Evolutionary conservation across 2,797 vertebrate species (phyloP).

Genomic region (Phalanger gymnotis): DNA sequence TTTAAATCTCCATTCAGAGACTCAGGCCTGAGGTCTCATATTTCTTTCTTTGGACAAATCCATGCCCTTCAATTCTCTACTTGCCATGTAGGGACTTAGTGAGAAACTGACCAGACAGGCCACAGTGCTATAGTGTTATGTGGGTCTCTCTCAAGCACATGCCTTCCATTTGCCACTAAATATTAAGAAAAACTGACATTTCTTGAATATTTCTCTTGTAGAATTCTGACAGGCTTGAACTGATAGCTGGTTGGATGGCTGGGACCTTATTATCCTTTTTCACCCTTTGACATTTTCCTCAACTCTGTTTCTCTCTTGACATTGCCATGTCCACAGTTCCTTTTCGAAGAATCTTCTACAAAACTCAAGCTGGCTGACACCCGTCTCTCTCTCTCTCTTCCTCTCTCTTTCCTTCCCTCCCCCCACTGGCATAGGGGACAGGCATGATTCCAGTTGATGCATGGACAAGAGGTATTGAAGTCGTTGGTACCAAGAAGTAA

Average conservation of each 20-base stretch:
- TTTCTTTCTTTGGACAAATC: not conserved
- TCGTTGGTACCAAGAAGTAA: not conserved
- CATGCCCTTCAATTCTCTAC: not conserved
- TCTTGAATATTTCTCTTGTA: constrained; percentile 44
- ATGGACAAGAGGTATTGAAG: not conserved
- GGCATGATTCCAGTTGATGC: not conserved
- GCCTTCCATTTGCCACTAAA: not conserved
- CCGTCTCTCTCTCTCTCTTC: not conserved
- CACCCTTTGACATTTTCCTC: constrained; percentile 53
- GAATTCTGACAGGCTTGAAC: constrained; percentile 65
- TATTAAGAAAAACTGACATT: not conserved
- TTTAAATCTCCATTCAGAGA: not conserved
- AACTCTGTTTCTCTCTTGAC: constrained; percentile 11
- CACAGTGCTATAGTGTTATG: not conserved
- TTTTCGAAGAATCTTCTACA: constrained; percentile 46
- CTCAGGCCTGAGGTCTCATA: not conserved
- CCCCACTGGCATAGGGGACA: not conserved
- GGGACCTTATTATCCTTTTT: constrained; percentile 58
- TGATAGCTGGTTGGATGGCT: constrained; percentile 57
- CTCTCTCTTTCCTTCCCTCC: not conserved
- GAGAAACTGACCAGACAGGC: constrained; percentile 47
- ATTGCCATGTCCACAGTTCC: not conserved
- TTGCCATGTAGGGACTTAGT: not conserved
- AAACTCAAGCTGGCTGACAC: constrained; percentile 53
- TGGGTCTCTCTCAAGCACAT: not conserved